Conservation (phyloP, 2,888 invertebrate species). For the Pachliopta kotzebuea region DNA sequence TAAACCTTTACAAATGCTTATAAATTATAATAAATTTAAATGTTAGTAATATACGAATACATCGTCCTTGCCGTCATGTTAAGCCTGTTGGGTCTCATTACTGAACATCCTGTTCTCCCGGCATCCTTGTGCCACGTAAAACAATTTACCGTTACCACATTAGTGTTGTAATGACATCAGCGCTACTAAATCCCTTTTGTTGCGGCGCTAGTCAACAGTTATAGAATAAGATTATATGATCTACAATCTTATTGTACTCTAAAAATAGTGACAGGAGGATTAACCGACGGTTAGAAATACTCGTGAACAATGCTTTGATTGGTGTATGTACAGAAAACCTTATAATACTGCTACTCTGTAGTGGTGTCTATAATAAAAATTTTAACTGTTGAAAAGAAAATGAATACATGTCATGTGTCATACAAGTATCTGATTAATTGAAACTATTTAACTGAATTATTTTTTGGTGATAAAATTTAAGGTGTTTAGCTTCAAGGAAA, state of each 20-base stretch:
- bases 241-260: not conserved
- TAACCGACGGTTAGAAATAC: not conserved
- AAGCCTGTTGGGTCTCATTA: conserved; percentile 3
- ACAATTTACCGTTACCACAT: conserved; percentile 69
- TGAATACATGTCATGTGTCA: no score
- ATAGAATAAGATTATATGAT: not conserved
- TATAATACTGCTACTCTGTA: no score
- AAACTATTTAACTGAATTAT: no score
- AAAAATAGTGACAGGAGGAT: not conserved
- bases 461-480: no score
- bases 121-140: conserved; percentile 58
- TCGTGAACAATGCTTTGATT: not conserved
- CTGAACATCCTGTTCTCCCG: conserved; percentile 50
- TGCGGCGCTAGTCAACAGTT: not conserved
- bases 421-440: no score
- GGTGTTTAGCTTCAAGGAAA: no score
- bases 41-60: not conserved
- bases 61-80: conserved; percentile 5
- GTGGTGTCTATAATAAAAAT: no score
- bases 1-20: no score
- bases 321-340: no score
- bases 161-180: conserved; percentile 61
- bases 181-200: conserved; percentile 1
- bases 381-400: no score
- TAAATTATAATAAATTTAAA: no score